Base-by-base conservation (phyloP, 1,140 invertebrate species). In the Bacillus rossius region DNA sequence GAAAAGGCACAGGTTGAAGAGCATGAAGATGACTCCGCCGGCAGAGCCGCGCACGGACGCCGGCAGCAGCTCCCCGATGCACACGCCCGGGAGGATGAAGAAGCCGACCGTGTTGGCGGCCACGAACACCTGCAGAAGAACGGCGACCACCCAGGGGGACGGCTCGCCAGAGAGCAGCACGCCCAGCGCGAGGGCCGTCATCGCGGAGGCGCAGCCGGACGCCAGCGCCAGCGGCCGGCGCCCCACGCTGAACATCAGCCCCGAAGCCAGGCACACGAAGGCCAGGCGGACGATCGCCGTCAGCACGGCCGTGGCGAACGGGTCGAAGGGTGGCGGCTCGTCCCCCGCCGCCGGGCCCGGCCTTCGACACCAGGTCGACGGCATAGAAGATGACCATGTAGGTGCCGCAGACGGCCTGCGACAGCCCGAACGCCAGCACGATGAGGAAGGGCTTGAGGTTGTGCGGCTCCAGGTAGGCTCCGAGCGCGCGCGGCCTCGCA, bases 341-440 rank as follows among this genome's bases (percentile, higher is more conserved):
- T n/a, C 5, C 61, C 37, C 8, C 65, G 65, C 5, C 65, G 71
- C 72, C 67, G 4, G 73, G 73, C 57, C 81, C 80, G 19, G 84
- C 74, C 20, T 81, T 77, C 7, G 75, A 69, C 1, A 88, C 68
- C 38, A 89, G 83, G 55, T 87, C 82, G 0, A 88, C 83, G 1
- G 85, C 86, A 61, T 88, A 88, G 69, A 88, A 88, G 47, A 89
- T 83, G 29, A 88, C 77, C 1, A 88, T 74, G 61, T 85, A 89
- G 1, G 85, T 87, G 52, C 87, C 87, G 3, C 84, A 84, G 1
- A 85, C 70, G 60, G 86, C 83, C 68, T 88, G 86, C 40, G 88
- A 73, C 52, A 86, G 66, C 63, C 84, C 86, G 70, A 89, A 88
- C 0, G 82, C 68, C 59, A 84, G 84, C 56, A 88, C 84, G 19